Evolutionary conservation across 2,113 vertebrate species (phyloP), one percentile per base, ranked within the genome.

Genomic region (Sorex araneus): DNA sequence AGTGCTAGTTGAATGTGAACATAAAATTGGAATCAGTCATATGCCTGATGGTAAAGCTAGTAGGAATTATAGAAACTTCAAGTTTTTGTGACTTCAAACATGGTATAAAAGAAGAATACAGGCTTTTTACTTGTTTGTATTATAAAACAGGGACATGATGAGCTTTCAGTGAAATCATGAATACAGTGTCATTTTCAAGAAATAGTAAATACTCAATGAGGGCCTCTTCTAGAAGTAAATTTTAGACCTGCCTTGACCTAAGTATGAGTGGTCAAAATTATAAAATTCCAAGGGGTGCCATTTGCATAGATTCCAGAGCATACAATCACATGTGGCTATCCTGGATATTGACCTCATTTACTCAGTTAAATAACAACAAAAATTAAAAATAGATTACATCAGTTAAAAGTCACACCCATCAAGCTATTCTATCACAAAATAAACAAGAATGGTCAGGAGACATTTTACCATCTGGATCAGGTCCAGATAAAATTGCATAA

Each of bases 401-500:
- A 40, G 90, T 75, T 70, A 0, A 60, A 7, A 66, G 47, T 74
- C 21, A 18, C 30, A 36, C 9, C 32, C 34, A 43, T 54, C 27
- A 79, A 86, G 28, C 12, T 45, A 2, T 88, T 71, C 66, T 45
- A 2, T 85, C 91, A 73, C 19, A 80, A 81, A 86, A 87, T 30
- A 69, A 94, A 79, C n/a, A 54, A 66, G 70, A 66, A 36, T 91
- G 84, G 66, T 16, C 64, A 90, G n/a, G 71, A 88, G 73, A 47
- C 12, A 0, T 79, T 87, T 60, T 93, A 45, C 87, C 32, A 30
- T 67, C 83, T 84, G 69, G 57, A 87, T 8, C 45, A 89, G 69
- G 50, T 71, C 92, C 77, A 60, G 23, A 32, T 92, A 73, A 95
- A 92, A 96, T 91, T 81, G 54, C n/a, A 32, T 88, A 36, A 34